Conservation (phyloP, 2,113 vertebrate species). For the Rhynchopsitta pachyrhyncha region DNA sequence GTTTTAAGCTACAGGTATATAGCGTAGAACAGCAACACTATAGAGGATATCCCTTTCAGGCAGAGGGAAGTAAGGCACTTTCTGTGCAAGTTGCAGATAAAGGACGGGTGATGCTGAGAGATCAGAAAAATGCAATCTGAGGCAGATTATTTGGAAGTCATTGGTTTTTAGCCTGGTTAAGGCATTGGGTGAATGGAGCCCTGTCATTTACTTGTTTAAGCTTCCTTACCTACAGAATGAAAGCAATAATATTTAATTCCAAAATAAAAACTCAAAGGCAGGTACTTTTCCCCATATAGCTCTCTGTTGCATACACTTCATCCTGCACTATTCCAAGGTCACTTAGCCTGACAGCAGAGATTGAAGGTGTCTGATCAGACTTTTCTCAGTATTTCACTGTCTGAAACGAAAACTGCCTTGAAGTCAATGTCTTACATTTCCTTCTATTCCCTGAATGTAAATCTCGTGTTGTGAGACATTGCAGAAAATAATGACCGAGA, state of each 20-base stretch:
- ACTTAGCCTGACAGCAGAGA: neutral
- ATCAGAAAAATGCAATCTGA: neutral
- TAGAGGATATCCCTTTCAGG: neutral
- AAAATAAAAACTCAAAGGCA: neutral
- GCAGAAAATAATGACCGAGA: neutral
- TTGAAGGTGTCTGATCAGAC: neutral
- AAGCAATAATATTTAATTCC: neutral
- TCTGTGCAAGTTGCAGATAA: neutral
- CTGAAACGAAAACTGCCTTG: constrained; percentile 12
- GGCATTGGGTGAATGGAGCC: neutral
- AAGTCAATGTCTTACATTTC: neutral
- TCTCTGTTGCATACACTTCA: neutral
- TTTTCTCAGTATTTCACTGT: neutral
- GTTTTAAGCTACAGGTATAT: neutral
- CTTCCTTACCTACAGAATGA: neutral
- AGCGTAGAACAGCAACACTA: neutral
- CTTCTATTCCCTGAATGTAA: neutral
- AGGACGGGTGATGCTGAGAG: neutral
- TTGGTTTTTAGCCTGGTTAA: neutral
- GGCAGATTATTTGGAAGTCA: neutral
- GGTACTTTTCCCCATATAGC: neutral
- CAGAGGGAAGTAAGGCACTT: neutral
- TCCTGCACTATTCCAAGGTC: neutral
- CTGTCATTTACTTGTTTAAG: neutral
- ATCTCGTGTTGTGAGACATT: constrained; percentile 3